Base-by-base conservation (phyloP, 2,797 vertebrate species). In the Pelochelys cantorii region DNA sequence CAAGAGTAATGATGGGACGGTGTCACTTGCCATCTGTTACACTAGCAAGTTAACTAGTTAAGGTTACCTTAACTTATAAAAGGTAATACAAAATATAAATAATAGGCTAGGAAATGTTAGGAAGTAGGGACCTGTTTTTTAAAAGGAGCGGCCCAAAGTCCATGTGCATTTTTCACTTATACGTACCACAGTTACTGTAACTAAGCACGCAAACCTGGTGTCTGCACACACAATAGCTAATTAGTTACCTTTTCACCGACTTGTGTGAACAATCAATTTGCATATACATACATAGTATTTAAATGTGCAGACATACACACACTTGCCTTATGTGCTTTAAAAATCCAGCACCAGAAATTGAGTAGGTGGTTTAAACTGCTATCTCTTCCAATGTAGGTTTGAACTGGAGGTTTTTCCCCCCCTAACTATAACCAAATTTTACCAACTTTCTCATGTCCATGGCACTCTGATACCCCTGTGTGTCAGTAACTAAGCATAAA, bases 41-140 rank as follows among this genome's bases (percentile, higher is more conserved):
- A 97, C 96, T 97, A 93, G 93, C 65, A 71, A 34, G 65, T 48
- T 48, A 48, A 48, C 42, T 37, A 71, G 65, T 2, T 37, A 84
- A 86, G 80, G 81, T 95, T 97, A 91, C 94, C 95, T 96, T 96
- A 60, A 96, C 94, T 95, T 97, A 97, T 62, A 96, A 97, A 37
- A 97, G 96, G 94, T 93, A 96, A 95, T 96, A 95, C 96, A 97
- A 92, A 96, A 95, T 96, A 96, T 95, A 95, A 97, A 96, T 37
- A 96, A 94, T 11, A 71, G n/a, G 18, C n/a, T 71, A 94, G 48
- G 96, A 84, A 95, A 89, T 97, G 96, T 91, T 95, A 95, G 92
- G 91, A 95, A 94, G 95, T 65, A 68, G 18, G 17, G 62, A 31
- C 62, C 62, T 68, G 62, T 7, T n/a, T 68, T 68, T 68, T 18